A percentile compares a stretch with the other conserved stretches of the same genome.
phyloP scores from a whole-genome alignment of 1,140 invertebrate genomes.

The Tachypleus tridentatus region DNA sequence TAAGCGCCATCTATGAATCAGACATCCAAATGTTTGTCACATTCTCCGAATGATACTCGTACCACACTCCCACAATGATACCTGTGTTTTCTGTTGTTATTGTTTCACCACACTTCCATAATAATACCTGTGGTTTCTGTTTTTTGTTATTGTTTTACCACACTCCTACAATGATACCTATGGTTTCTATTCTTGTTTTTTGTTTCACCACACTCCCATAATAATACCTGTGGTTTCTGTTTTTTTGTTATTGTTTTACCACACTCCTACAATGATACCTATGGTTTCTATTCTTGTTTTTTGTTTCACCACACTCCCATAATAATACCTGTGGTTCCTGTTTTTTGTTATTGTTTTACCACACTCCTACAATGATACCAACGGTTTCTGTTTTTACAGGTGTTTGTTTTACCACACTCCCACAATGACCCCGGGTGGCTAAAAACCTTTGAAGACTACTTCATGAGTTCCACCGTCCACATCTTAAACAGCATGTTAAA shows the following conservation, averaged over 20 bases:
- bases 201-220: constrained; percentile 62
- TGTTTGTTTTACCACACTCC: constrained; percentile 50
- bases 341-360: background rate
- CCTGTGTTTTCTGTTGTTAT: constrained; percentile 6
- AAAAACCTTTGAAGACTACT: constrained; percentile 92
- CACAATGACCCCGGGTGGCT: constrained; percentile 95
- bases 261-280: background rate
- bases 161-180: background rate
- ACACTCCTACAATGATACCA: background rate
- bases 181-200: constrained; percentile 25
- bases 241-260: no score
- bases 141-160: background rate
- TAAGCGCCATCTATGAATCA: no score
- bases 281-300: background rate
- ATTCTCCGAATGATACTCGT: no score
- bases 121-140: background rate
- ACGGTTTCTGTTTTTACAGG: constrained; percentile 12
- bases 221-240: constrained; percentile 89
- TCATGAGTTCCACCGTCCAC: constrained; percentile 64
- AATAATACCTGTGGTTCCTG: no score
- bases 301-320: constrained; percentile 11
- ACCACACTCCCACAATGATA: background rate
- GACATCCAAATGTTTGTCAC: no score
- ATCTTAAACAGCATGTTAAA: constrained; percentile 83
- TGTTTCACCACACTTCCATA: no score